Conservation (phyloP, 2,888 invertebrate genomes). For the Philaethria dido region DNA sequence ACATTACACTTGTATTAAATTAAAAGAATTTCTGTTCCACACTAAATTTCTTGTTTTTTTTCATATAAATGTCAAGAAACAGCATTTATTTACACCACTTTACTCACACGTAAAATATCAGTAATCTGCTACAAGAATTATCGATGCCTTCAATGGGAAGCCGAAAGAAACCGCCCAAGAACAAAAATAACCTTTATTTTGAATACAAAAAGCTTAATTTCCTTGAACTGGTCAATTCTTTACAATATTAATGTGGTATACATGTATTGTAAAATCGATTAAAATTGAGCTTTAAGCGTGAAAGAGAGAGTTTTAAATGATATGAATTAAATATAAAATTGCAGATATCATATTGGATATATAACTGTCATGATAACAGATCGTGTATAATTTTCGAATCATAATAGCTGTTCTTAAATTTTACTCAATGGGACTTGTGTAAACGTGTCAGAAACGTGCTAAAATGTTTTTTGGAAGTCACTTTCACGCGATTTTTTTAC, state of each 20-base stretch:
- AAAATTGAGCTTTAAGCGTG: conserved; percentile 14
- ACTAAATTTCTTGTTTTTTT: conserved; percentile 24
- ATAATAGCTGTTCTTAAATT: conserved; percentile 26
- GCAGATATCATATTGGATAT: conserved; percentile 36
- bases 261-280: background rate
- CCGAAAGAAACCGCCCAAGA: background rate
- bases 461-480: background rate
- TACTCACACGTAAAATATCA: conserved; percentile 36
- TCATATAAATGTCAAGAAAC: conserved; percentile 30
- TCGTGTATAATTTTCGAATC: conserved; percentile 29
- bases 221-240: background rate
- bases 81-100: conserved; percentile 32
- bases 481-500: background rate
- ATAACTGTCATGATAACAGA: conserved; percentile 28
- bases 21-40: conserved; percentile 6
- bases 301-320: background rate
- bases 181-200: background rate
- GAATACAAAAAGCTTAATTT: background rate
- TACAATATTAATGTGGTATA: background rate
- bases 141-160: conserved; percentile 39
- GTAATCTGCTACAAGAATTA: conserved; percentile 31
- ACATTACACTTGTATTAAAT: background rate
- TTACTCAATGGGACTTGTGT: conserved; percentile 29
- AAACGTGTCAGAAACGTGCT: background rate
- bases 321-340: conserved; percentile 1